phyloP scores from a whole-genome alignment of 2,113 vertebrate species.

The Miniopterus natalensis region DNA sequence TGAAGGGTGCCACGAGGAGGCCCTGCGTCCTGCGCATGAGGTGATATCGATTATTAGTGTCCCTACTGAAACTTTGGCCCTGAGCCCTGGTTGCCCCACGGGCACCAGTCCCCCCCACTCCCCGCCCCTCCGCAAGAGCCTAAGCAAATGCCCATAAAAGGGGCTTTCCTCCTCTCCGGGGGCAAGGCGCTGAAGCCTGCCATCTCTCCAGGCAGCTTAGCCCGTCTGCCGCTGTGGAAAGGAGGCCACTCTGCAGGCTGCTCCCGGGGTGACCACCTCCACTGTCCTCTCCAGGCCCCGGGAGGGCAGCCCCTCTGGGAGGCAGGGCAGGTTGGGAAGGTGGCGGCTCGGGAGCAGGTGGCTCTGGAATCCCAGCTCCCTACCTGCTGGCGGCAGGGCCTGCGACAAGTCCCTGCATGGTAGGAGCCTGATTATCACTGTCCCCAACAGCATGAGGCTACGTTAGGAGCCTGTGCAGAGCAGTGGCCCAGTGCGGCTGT shows the following conservation, averaged over 20 bases:
- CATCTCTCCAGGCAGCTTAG: neutral
- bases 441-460: neutral
- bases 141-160: rapidly evolving
- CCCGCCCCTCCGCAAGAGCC: no score
- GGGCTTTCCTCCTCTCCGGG: neutral
- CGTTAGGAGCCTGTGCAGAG: rapidly evolving
- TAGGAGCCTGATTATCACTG: neutral
- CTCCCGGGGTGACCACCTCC: neutral
- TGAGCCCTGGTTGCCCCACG: neutral
- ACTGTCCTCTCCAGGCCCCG: neutral
- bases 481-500: rapidly evolving
- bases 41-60: rapidly evolving
- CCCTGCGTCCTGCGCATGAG: neutral
- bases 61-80: neutral
- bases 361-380: neutral
- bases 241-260: neutral
- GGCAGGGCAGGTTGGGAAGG: neutral
- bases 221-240: no score
- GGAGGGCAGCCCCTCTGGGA: neutral
- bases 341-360: neutral
- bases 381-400: no score
- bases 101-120: neutral
- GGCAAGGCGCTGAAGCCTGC: neutral
- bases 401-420: neutral
- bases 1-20: neutral